Evolutionary conservation across 1,140 invertebrate species (phyloP), one percentile per base, ranked within the genome.

Genomic region (Monochamus saltuarius): DNA sequence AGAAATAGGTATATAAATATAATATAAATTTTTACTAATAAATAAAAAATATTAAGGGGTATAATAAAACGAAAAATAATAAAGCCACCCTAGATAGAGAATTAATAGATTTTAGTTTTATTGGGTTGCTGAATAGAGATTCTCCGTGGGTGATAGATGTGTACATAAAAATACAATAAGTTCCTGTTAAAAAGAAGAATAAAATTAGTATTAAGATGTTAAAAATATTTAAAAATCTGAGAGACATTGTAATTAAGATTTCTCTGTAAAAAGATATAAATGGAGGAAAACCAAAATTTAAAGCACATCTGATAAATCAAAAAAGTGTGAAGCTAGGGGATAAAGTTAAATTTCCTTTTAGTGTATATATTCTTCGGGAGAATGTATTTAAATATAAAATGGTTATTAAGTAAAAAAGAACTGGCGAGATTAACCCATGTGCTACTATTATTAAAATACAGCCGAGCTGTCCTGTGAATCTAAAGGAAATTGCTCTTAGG

Each of bases 381-480:
- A 52, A n/a, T 67, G 77, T 66, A 3, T 79, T 78, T 65, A 85
- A 80, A 84, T 87, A 88, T 70, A 67, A 77, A 68, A 85, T 76
- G 83, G 85, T 85, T 34, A 81, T 79, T 75, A 88, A 79, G 83
- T 78, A 83, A 84, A 88, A 88, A 79, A 88, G 75, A 0, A 81
- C 84, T 2, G 85, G 87, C 52, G 85, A 88, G 81, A 81, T 84
- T 65, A 85, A 67, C 77, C 79, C 57, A 83, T 88, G 85, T 62
- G 76, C 77, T 75, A 87, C 74, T 80, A 87, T 87, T 78, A 87
- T 80, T 61, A 80, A 57, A 65, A 82, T 75, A 57, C 75, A 68
- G 11, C 83, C 81, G 34, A 64, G 68, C 67, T 74, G 75, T 0
- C 82, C 82, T 68, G 74, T 78, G 65, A 57, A 71, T 73, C 53